Evolutionary conservation across 2,797 vertebrate genomes (phyloP).

Genomic region (Limnodromus scolopaceus): DNA sequence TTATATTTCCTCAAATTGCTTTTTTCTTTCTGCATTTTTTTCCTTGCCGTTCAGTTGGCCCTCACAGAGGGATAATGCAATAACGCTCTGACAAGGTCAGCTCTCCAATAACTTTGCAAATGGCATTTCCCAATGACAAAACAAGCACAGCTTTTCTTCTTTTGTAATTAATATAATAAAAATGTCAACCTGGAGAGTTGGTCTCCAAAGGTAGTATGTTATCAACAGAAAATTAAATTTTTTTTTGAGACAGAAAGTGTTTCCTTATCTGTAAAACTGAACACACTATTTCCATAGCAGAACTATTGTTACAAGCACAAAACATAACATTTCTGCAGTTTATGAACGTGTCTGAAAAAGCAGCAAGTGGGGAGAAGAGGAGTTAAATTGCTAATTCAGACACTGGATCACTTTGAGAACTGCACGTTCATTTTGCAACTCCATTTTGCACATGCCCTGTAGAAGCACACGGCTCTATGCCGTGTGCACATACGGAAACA

Average conservation of each 20-base stretch:
- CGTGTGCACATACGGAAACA: neutral
- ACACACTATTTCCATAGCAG: neutral
- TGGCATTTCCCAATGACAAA: conserved; percentile 56
- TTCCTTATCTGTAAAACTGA: neutral
- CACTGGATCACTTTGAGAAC: neutral
- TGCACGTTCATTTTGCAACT: neutral
- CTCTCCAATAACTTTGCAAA: conserved; percentile 62
- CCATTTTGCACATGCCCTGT: neutral
- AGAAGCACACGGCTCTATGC: rapidly evolving
- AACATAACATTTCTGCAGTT: neutral
- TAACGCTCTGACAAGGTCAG: conserved; percentile 65
- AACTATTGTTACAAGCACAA: neutral
- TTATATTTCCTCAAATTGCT: conserved; percentile 76
- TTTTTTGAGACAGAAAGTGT: neutral
- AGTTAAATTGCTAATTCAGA: neutral
- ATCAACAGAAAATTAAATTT: neutral
- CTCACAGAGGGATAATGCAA: conserved; percentile 49
- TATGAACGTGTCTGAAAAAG: neutral
- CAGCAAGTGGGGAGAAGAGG: neutral
- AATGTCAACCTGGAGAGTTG: conserved; percentile 52
- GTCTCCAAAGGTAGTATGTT: neutral
- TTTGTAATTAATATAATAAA: conserved; percentile 45
- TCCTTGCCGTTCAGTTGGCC: neutral
- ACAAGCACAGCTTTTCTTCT: neutral
- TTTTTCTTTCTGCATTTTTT: conserved; percentile 60